Base-by-base conservation (phyloP, 2,888 invertebrate species). In the Drosophila sordidapex region DNA sequence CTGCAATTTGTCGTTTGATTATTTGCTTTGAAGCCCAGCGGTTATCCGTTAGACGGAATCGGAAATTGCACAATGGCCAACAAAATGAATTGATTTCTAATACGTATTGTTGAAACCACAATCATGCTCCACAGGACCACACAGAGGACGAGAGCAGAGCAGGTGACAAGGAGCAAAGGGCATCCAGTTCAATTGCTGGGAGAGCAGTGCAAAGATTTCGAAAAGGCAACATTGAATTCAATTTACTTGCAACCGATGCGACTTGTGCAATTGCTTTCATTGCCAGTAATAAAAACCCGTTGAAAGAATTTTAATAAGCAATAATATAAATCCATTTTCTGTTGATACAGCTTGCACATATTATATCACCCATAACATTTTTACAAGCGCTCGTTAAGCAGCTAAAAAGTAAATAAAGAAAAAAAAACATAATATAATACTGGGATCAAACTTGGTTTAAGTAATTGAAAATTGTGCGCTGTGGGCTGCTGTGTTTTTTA, bases 51-150 rank as follows among this genome's bases (percentile, higher is more conserved):
- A 59, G 70, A 63, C 57, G 71, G 70, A 66, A 57, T 36, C 87
- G 86, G 86, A 86, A 86, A 86, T 86, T 89, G 76, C 71, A 86
- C 89, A 86, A 86, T 85, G 73, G 82, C 75, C 64, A 80, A 73
- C 74, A 76, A 85, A 85, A 86, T 89, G 88, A 86, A 87, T 86
- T 86, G 85, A 82, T 86, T 86, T 78, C 80, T 89, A 87, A 85
- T 84, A 70, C 82, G 75, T 49, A 74, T 70, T 74, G 79, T 70
- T 59, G 38, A 15, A 35, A 21, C 58, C 54, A 64, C 59, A 79
- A 56, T 38, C 54, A 18, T 11, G 25, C 54, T 2, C 27, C 15
- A 54, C 25, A 29, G 54, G n/a, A 5, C 4, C 7, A 43, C 10
- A 56, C 54, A 59, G 21, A 68, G 21, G n/a, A 53, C 25, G 52